Evolutionary conservation across 2,888 invertebrate species (phyloP).

Genomic region (Agrotis ipsilon): DNA sequence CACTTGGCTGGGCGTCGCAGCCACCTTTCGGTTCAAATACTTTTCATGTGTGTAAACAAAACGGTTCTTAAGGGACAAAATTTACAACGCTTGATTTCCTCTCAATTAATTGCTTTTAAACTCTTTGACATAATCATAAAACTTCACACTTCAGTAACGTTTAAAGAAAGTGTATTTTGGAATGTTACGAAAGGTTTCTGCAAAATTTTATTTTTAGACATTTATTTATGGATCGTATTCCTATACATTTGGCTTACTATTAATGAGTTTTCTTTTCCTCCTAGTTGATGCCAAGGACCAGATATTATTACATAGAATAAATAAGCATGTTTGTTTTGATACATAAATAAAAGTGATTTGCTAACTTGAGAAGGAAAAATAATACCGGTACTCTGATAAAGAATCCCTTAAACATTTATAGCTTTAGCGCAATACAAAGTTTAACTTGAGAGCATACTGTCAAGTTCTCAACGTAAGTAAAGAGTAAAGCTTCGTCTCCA

Average conservation of each 20-base stretch:
- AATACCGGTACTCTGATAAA: conserved; percentile 17
- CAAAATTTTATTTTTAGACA: conserved; percentile 28
- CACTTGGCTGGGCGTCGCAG: conserved; percentile 66
- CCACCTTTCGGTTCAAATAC: conserved; percentile 67
- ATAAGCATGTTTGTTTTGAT: neutral
- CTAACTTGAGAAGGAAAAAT: neutral
- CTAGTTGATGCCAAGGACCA: neutral
- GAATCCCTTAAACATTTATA: conserved; percentile 52
- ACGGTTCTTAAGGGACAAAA: conserved; percentile 63
- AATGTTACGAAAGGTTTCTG: conserved; percentile 30
- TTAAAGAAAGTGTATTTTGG: conserved; percentile 53
- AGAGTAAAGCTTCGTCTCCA: conserved; percentile 68
- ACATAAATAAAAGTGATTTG: neutral
- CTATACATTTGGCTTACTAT: neutral
- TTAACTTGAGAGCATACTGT: conserved; percentile 55
- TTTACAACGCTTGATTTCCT: conserved; percentile 68
- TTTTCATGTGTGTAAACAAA: conserved; percentile 68
- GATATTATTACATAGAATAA: neutral
- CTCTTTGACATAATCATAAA: conserved; percentile 65
- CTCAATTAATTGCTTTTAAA: conserved; percentile 71
- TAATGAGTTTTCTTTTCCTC: conserved; percentile 1
- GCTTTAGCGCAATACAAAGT: conserved; percentile 56
- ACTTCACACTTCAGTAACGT: conserved; percentile 62
- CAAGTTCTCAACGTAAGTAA: conserved; percentile 68
- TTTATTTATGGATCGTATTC: conserved; percentile 8